Conservation (phyloP, 1,140 invertebrate species). For the Lepidurus packardi region DNA sequence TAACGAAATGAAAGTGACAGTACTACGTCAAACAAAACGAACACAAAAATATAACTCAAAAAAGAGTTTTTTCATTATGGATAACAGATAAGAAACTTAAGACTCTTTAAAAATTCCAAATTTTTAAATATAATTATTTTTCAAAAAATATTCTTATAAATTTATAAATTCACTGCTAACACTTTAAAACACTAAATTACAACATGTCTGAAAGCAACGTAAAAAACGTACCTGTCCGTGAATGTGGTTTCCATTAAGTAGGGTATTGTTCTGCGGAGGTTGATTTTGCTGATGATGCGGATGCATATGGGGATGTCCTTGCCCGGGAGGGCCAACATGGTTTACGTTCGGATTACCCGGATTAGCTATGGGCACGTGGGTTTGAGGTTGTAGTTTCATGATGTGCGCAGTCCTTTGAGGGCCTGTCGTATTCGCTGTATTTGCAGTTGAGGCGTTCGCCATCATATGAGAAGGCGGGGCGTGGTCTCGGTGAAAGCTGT, state of each 20-base stretch:
- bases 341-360: not conserved
- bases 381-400: not conserved
- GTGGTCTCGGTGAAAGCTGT: not conserved
- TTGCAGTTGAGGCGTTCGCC: not conserved
- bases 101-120: too few relatives aligned
- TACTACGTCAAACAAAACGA: too few relatives aligned
- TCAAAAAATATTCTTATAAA: too few relatives aligned
- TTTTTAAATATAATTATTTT: too few relatives aligned
- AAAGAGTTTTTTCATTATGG: too few relatives aligned
- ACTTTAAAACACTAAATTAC: too few relatives aligned
- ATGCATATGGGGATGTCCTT: not conserved
- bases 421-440: not conserved
- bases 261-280: not conserved
- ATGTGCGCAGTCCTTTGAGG: not conserved
- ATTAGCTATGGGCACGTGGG: not conserved
- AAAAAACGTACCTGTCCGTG: not conserved
- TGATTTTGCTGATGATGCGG: conserved; percentile 9
- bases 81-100: too few relatives aligned
- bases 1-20: too few relatives aligned
- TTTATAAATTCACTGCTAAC: too few relatives aligned
- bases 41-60: too few relatives aligned
- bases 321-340: not conserved
- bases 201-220: not conserved
- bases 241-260: not conserved
- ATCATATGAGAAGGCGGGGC: not conserved